Percentiles rank a stretch among this genome's conserved stretches.
phyloP scores from a whole-genome alignment of 1,140 invertebrate genomes.

The Hyles euphorbiae region DNA sequence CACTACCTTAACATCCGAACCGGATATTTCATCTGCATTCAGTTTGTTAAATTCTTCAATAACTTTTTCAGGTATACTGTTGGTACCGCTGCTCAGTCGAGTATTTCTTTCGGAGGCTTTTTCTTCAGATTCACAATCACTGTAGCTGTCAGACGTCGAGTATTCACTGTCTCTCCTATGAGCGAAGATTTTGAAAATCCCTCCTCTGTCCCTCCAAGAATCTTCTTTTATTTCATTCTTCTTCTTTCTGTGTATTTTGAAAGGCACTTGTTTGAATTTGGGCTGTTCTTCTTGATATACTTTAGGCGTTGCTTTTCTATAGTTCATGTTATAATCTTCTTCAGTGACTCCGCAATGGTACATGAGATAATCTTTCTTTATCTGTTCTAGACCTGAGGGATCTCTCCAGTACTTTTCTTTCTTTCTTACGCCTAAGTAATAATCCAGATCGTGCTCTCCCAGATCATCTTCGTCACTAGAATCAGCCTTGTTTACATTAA shows the following conservation, averaged over 20 bases:
- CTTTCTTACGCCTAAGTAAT: conserved; percentile 53
- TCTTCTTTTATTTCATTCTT: conserved; percentile 52
- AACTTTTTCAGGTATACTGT: conserved; percentile 13
- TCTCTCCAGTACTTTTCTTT: conserved; percentile 63
- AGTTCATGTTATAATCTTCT: conserved; percentile 61
- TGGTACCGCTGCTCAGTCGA: conserved; percentile 6
- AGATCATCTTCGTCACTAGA: conserved; percentile 37
- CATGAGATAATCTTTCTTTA: conserved; percentile 63
- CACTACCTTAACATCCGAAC: too few relatives aligned
- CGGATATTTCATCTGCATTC: too few relatives aligned
- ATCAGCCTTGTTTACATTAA: conserved; percentile 19
- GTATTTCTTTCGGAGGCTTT: conserved; percentile 13
- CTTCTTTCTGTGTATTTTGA: conserved; percentile 60
- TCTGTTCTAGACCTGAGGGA: conserved; percentile 55
- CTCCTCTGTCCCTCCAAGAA: conserved; percentile 57
- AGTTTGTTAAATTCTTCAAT: conserved; percentile 15
- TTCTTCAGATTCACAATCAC: conserved; percentile 55
- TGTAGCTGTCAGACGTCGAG: conserved; percentile 62
- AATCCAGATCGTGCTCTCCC: conserved; percentile 57
- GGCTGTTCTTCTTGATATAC: conserved; percentile 38
- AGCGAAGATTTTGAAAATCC: conserved; percentile 64
- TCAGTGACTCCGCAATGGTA: conserved; percentile 62
- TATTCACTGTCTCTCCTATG: conserved; percentile 52
- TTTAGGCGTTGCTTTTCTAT: conserved; percentile 43
- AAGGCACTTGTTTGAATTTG: conserved; percentile 60